Evolutionary conservation across 2,113 vertebrate genomes (phyloP), one percentile per base, ranked within the genome.

Genomic region (Pomatorhinus ruficollis): DNA sequence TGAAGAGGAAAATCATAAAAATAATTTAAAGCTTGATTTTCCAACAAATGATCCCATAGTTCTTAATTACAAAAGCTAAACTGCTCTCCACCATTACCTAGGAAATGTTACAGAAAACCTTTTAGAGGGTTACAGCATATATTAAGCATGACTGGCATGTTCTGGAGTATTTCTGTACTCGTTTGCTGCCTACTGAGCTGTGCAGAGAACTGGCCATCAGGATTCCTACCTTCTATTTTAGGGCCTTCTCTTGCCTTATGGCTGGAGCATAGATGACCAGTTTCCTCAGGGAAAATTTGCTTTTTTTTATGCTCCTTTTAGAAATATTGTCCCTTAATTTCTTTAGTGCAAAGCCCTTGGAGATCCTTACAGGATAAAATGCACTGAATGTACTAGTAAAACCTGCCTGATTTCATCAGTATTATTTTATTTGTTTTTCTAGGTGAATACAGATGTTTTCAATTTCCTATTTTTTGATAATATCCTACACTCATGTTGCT

Each of bases 111-210:
- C 0, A 0, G 56, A 74, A 70, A 88, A 20, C 20, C 14, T 74
- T 78, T 63, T 27, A 27, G 18, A 50, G 33, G 39, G 44, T 47
- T 57, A 59, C 61, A 83, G 72, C 50, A 33, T 59, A 19, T 59
- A 31, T 50, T 42, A 53, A 92, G 64, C 76, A 79, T 33, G 59
- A 39, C 37, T 92, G 89, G 91, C 77, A 93, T 82, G 97, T 86
- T 83, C 83, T 78, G 44, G 75, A 39, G 59, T 85, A 89, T 89
- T 97, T 96, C 78, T 88, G 92, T 65, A 56, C 15, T 60, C 10
- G 1, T 56, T 70, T 78, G 71, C 81, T 92, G 83, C 42, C 45
- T 56, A 5, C 63, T 87, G 77, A 89, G 37, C 83, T 52, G 65
- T 72, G 59, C 86, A 79, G 45, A 64, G 90, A 76, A 53, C 64